Evolutionary conservation across 2,888 invertebrate species (phyloP), one percentile per base, ranked within the genome.

Genomic region (Luffia ferchaultella): DNA sequence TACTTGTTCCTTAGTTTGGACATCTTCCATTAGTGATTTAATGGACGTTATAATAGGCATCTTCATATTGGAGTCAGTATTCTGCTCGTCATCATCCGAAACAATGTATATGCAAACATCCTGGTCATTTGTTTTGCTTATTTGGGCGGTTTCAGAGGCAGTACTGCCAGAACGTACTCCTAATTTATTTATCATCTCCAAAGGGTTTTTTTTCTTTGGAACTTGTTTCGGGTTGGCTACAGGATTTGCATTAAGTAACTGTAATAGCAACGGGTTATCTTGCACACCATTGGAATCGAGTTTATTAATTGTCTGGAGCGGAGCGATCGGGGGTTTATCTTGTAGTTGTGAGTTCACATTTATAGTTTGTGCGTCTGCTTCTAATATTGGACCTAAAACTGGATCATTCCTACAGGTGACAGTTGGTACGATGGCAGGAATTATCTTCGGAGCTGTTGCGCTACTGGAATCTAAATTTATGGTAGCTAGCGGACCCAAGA

Each of bases 211-310:
- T 48, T 74, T 78, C 54, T 67, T 68, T n/a, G 74, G 76, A 18
- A 78, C 59, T 60, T 74, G 68, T 62, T 74, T 82, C 2, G 82
- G 82, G 56, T 78, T 75, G 40, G 73, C 64, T 16, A 78, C 82
- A 41, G 82, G 82, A 60, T 64, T 73, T 20, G 62, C 58, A 60
- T 76, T 72, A 2, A 71, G 60, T 45, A 67, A 53, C 54, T 62
- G 42, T n/a, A 16, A 5, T 5, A 42, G 12, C 3, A 30, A 3
- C 12, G 30, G 3, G 30, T 12, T 7, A 12, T 30, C 12, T 30
- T 30, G 5, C 30, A 7, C 5, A 30, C 30, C 12, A 30, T 30
- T 30, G 30, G 12, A 7, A 12, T 30, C 3, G 30, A 30, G 5
- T 30, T 3, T 30, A 30, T 30, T 30, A 30, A 3, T 30, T 30